Evolutionary conservation across 2,797 vertebrate genomes (phyloP).

Genomic region (Cryptoblepharus egeriae): DNA sequence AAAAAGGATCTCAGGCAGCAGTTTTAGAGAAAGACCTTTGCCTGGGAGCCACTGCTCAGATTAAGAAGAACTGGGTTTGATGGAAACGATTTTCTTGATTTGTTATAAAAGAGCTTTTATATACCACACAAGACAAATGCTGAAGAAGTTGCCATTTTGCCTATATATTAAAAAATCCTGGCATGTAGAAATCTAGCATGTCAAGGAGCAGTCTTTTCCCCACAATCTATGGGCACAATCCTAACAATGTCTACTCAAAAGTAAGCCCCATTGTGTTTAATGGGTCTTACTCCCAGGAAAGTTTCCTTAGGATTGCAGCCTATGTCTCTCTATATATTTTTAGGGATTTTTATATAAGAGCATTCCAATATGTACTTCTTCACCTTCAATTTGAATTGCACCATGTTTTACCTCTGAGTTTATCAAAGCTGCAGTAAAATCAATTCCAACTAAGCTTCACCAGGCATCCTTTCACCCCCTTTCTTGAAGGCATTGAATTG

Average conservation of each 20-base stretch:
- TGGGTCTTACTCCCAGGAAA: too few species aligned
- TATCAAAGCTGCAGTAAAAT: neutral
- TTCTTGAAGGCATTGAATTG: slow-evolving; percentile 90
- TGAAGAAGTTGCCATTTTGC: too few species aligned
- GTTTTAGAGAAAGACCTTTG: neutral
- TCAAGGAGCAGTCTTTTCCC: neutral
- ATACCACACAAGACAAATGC: too few species aligned
- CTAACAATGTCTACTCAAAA: too few species aligned
- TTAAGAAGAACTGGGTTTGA: neutral
- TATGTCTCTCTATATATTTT: too few species aligned
- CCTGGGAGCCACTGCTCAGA: neutral
- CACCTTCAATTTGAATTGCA: neutral
- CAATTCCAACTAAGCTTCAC: neutral
- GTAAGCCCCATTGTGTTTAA: too few species aligned
- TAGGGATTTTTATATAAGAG: neutral
- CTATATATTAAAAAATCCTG: too few species aligned
- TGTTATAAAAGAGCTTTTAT: neutral
- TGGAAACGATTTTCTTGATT: neutral
- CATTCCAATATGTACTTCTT: neutral
- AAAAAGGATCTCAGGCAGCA: neutral
- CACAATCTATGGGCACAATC: too few species aligned
- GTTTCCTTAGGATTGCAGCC: too few species aligned
- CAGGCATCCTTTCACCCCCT: neutral
- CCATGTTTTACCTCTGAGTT: neutral
- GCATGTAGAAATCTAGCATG: neutral